Base-by-base conservation (phyloP, 2,888 invertebrate species). In the Criorhina ranunculi region DNA sequence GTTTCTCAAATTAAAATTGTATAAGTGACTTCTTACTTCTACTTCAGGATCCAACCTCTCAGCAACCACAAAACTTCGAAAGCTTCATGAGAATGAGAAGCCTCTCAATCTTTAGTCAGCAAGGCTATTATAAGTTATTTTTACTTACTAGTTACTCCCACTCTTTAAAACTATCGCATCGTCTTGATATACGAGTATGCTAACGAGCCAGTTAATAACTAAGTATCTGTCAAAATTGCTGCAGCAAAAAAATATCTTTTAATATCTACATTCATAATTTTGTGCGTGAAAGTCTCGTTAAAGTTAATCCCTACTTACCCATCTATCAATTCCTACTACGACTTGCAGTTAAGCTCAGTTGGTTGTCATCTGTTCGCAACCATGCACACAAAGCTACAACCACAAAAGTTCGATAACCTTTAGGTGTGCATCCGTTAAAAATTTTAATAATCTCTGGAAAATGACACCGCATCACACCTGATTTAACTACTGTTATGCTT, bases 401-500 rank as follows among this genome's bases (percentile, higher is more conserved):
- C 79, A 9, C 79, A 69, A 60, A 19, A 80, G 80, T 80, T 80
- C 79, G 60, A 70, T 15, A 80, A 85, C 64, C 80, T 79, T 80
- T 44, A 53, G 57, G 49, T 75, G 69, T 75, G 40, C 57, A 75
- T 57, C 44, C 49, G 35, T 69, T 15, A 64, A 35, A 69, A 35
- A 62, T 69, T 15, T 66, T 67, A 76, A 81, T 77, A 49, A 77
- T 81, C 59, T 80, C 42, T 60, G 66, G 72, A 70, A 81, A 82
- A 86, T 82, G 76, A 82, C 77, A 81, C 76, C 75, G 69, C 59
- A 80, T 85, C 80, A 80, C 80, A 85, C 80, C 73, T 83, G 73
- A 78, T 73, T 78, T 69, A 64, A 73, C 78, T 79, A 33, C 51
- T 46, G 67, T 57, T 80, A 66, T 53, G 42, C 49, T 37, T 29